A percentile compares a stretch with the other conserved stretches of the same genome.
These are phyloP conservation scores for Myotis davidii DNA, from an alignment of 2,113 vertebrate species.

Conservation along the genomic window DNA sequence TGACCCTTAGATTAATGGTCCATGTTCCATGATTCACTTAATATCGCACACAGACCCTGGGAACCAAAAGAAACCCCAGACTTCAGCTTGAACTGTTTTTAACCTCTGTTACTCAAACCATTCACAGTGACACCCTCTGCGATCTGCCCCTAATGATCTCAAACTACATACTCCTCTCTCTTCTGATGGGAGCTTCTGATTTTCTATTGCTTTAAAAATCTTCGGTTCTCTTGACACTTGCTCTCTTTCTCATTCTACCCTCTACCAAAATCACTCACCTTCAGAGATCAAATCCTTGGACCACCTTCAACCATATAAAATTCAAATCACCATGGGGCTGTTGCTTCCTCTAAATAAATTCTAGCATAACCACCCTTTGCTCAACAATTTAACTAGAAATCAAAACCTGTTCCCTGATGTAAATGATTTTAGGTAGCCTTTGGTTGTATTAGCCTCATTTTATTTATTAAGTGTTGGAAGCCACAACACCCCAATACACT, in stretches of 20 bases:
- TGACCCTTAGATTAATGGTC: neutral
- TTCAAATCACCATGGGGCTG: constrained; percentile 34
- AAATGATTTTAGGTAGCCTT: constrained; percentile 36
- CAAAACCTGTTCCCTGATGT: neutral
- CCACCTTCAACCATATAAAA: neutral
- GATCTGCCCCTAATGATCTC: neutral
- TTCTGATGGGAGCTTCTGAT: neutral
- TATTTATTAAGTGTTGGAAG: constrained; percentile 61
- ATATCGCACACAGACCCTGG: neutral
- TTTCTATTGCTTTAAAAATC: neutral
- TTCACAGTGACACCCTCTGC: neutral
- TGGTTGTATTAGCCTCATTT: neutral
- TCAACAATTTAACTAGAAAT: constrained; percentile 47
- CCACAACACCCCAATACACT: neutral
- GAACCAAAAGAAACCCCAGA: neutral
- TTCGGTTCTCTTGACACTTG: neutral
- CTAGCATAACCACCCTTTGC: neutral
- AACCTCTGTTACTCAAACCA: neutral
- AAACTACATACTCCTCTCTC: neutral
- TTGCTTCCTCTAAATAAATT: constrained; percentile 41
- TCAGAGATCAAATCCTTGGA: neutral
- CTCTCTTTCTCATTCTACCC: neutral
- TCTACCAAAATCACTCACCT: neutral
- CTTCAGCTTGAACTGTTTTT: neutral
- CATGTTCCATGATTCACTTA: neutral